A percentile compares a stretch with the other conserved stretches of the same genome.
Conservation (phyloP, 2,113 vertebrate genomes). For the Antigone vipio region DNA sequence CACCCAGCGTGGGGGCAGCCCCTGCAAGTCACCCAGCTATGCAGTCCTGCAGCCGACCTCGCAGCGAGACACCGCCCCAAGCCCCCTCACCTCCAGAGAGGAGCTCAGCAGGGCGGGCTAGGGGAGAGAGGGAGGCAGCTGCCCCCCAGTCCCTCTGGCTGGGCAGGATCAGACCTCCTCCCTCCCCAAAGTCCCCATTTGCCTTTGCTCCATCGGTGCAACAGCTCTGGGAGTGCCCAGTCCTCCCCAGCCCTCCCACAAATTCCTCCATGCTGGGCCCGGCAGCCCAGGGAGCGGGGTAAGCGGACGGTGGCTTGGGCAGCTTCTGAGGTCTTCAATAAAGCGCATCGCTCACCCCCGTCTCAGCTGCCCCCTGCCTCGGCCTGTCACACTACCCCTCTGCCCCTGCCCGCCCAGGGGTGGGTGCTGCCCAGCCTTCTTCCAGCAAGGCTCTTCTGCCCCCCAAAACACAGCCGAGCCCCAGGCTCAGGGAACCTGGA, state of each 20-base stretch:
- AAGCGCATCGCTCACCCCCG: neutral
- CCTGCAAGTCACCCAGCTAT: neutral
- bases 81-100: no score
- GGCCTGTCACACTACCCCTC: accelerated
- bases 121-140: neutral
- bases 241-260: neutral
- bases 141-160: neutral
- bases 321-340: constrained; percentile 32
- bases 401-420: accelerated
- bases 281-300: accelerated
- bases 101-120: neutral
- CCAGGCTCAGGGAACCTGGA: neutral
- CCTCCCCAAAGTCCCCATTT: neutral
- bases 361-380: neutral
- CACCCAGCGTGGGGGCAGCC: neutral
- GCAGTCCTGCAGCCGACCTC: accelerated
- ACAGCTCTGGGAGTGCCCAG: accelerated
- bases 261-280: neutral
- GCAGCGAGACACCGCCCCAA: accelerated
- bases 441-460: neutral
- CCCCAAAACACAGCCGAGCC: neutral
- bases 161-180: neutral
- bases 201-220: accelerated
- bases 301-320: neutral
- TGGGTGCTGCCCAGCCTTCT: neutral